These are phyloP conservation scores for Melolontha melolontha DNA, from an alignment of 2,888 invertebrate genomes.

Conservation along the genomic window DNA sequence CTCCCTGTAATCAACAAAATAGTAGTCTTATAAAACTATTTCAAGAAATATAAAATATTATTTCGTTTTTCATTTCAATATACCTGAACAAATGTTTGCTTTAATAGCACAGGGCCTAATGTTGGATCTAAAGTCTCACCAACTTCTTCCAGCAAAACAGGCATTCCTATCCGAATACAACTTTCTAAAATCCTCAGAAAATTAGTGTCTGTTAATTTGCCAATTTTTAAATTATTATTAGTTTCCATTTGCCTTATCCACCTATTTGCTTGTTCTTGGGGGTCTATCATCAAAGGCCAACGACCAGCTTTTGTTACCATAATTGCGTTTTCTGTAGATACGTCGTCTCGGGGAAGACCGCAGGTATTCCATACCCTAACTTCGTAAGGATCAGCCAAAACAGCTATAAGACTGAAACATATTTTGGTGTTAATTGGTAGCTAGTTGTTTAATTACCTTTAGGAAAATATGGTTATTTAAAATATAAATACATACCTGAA, in stretches of 20 bases:
- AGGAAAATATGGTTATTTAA: not conserved
- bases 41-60: not conserved
- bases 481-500: slow-evolving; percentile 68
- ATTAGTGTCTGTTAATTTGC: slow-evolving; percentile 82
- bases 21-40: slow-evolving; percentile 8
- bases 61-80: slow-evolving; percentile 40
- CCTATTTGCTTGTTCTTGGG: slow-evolving; percentile 94
- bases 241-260: slow-evolving; percentile 93
- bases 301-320: slow-evolving; percentile 84
- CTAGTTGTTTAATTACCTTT: not conserved
- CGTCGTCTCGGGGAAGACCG: slow-evolving; percentile 87
- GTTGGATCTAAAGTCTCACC: slow-evolving; percentile 91
- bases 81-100: slow-evolving; percentile 82
- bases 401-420: slow-evolving; percentile 73
- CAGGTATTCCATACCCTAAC: slow-evolving; percentile 91
- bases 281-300: slow-evolving; percentile 95
- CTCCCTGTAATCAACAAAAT: slow-evolving; percentile 69
- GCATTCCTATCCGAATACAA: slow-evolving; percentile 85
- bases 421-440: slow-evolving; percentile 30
- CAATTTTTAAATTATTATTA: slow-evolving; percentile 77
- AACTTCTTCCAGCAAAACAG: slow-evolving; percentile 89
- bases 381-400: slow-evolving; percentile 86
- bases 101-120: slow-evolving; percentile 83
- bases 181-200: slow-evolving; percentile 85
- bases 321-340: slow-evolving; percentile 94